Base-by-base conservation (phyloP, 2,797 vertebrate genomes). In the Muscicapa comitata region DNA sequence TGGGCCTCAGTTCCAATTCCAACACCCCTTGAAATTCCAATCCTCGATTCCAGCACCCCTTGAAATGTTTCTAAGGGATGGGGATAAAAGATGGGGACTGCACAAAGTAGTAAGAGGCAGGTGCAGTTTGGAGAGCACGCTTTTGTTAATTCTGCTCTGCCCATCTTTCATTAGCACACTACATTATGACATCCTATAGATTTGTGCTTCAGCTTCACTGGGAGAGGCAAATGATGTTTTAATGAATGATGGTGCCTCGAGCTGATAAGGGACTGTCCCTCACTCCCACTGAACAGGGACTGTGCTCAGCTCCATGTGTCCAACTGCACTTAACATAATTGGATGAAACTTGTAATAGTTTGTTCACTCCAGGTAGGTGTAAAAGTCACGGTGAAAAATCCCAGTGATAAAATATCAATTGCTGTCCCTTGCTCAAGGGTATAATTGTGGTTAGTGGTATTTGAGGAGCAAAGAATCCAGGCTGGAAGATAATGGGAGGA, bases 171-270 rank as follows among this genome's bases (percentile, higher is more conserved):
- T 94, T 93, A 96, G 90, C 90, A 68, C 84, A 91, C 81, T 86
- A 95, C 88, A 88, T 95, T 90, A 93, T 75, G 73, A 72, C 79
- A 94, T 88, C 78, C 90, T 31, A 66, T 40, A 90, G 75, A 86
- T 76, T 89, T 63, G 66, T 75, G 91, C 87, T 93, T 76, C 3
- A 0, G 94, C 93, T 90, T 53, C 26, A 47, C 86, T 92, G 63
- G 81, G 88, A 96, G 86, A 95, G 76, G 91, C 79, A 97, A 95
- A 96, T 84, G 84, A 92, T 93, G 73, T 88, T 94, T 95, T 97
- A 96, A 96, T 92, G 94, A 96, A 95, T 31, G 88, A 66, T 23
- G 79, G 95, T 86, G 88, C 78, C 91, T 93, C 0, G 76, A 93
- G 90, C 88, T 72, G 94, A 74, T 90, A 88, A 93, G 59, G 40